A percentile compares a stretch with the other conserved stretches of the same genome.
These are phyloP conservation scores for Tetropium fuscum DNA, from an alignment of 2,888 invertebrate species.

Conservation along the genomic window DNA sequence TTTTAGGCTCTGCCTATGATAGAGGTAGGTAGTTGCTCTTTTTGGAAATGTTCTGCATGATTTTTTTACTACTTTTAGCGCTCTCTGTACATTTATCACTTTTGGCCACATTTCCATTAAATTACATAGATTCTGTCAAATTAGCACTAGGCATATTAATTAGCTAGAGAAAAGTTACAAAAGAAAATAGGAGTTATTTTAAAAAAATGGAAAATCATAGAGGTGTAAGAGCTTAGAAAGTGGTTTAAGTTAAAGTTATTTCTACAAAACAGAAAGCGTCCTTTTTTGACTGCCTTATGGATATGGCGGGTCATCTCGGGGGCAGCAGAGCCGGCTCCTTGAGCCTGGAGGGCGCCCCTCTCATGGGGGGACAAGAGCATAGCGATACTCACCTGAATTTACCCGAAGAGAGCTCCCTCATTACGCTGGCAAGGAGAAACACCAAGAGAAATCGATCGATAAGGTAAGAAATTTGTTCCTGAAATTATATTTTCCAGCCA, in stretches of 20 bases:
- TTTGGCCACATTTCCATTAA: conserved; percentile 41
- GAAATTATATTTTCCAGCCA: no score
- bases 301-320: conserved; percentile 82
- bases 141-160: conserved; percentile 39
- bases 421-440: conserved; percentile 77
- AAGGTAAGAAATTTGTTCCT: no score
- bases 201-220: conserved; percentile 21
- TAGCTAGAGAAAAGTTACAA: conserved; percentile 16
- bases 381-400: conserved; percentile 57
- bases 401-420: conserved; percentile 74
- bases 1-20: conserved; percentile 12
- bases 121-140: conserved; percentile 24
- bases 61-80: conserved; percentile 5
- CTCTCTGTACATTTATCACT: conserved; percentile 18
- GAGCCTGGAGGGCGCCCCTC: conserved; percentile 73
- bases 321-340: conserved; percentile 80
- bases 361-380: conserved; percentile 62
- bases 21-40: conserved; percentile 21
- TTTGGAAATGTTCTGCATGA: conserved; percentile 17
- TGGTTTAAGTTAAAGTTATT: conserved; percentile 57
- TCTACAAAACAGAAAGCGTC: conserved; percentile 84
- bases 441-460: conserved; percentile 76
- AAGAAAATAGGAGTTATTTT: conserved; percentile 14
- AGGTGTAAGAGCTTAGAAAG: conserved; percentile 23
- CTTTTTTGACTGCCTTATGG: conserved; percentile 96